Percentiles rank a stretch among this genome's conserved stretches.
Evolutionary conservation across 2,113 vertebrate genomes (phyloP).

Genomic region (Axis porcinus): DNA sequence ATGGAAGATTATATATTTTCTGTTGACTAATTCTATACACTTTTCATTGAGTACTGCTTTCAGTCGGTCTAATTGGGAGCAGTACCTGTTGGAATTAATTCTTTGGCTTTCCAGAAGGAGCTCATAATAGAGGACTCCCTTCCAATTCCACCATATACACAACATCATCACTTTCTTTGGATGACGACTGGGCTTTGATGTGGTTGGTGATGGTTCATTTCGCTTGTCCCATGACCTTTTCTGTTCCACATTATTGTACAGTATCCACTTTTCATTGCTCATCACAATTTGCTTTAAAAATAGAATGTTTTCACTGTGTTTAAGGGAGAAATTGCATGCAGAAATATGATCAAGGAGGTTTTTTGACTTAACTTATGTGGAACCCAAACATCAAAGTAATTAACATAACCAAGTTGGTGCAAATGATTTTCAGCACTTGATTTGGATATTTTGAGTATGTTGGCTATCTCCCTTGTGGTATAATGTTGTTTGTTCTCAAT

Average conservation of each 20-base stretch:
- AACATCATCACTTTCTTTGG: neutral
- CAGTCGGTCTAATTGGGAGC: neutral
- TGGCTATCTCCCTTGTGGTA: neutral
- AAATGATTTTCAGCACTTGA: neutral
- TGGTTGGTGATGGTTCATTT: neutral
- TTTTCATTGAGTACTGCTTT: neutral
- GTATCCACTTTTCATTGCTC: neutral
- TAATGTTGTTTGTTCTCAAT: neutral
- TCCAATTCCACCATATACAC: neutral
- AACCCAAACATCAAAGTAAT: neutral
- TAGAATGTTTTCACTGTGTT: neutral
- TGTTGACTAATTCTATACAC: neutral
- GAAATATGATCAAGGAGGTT: neutral
- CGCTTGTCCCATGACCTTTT: neutral
- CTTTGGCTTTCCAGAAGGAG: neutral
- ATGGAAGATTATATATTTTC: neutral
- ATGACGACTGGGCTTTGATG: neutral
- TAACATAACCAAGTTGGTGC: neutral
- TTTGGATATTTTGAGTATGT: neutral
- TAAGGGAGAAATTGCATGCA: neutral
- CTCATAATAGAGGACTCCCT: neutral
- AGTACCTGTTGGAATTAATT: neutral
- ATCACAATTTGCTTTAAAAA: neutral
- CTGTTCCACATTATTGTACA: neutral
- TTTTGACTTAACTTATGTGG: neutral